Evolutionary conservation across 2,113 vertebrate genomes (phyloP).

Genomic region (Falcunculus frontatus): DNA sequence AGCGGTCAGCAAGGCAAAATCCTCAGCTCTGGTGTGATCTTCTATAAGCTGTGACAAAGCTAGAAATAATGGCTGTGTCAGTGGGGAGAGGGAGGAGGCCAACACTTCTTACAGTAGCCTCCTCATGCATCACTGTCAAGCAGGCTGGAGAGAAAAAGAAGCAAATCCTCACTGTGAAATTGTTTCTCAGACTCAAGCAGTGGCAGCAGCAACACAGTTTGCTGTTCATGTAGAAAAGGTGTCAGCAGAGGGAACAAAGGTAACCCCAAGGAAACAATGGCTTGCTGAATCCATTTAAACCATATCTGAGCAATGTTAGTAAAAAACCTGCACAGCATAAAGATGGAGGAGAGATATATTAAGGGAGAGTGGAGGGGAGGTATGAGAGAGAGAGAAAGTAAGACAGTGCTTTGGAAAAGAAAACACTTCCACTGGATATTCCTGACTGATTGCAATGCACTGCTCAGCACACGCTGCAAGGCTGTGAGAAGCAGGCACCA

Average conservation of each 20-base stretch:
- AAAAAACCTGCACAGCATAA: not conserved
- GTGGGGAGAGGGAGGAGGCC: not conserved
- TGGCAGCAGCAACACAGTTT: conserved; percentile 8
- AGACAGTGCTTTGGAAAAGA: not conserved
- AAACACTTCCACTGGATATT: not conserved
- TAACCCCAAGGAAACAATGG: not conserved
- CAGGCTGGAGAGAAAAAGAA: not conserved
- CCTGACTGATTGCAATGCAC: not conserved
- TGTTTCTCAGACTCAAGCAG: conserved; percentile 6
- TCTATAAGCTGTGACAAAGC: conserved; percentile 2
- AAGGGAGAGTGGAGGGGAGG: not conserved
- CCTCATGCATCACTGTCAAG: conserved; percentile 53
- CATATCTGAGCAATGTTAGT: not conserved
- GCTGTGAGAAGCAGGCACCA: not conserved
- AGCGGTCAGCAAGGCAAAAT: not conserved
- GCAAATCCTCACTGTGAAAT: conserved; percentile 32
- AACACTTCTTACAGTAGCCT: not conserved
- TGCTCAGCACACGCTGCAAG: not conserved
- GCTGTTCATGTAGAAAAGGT: not conserved
- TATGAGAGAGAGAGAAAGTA: not conserved
- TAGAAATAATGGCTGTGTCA: conserved; percentile 24
- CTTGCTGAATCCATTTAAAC: conserved; percentile 25
- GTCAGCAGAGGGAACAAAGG: not conserved
- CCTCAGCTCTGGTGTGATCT: not conserved
- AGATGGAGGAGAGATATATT: not conserved